Conservation (phyloP, 2,888 invertebrate species). For the Dryobotodes eremita region DNA sequence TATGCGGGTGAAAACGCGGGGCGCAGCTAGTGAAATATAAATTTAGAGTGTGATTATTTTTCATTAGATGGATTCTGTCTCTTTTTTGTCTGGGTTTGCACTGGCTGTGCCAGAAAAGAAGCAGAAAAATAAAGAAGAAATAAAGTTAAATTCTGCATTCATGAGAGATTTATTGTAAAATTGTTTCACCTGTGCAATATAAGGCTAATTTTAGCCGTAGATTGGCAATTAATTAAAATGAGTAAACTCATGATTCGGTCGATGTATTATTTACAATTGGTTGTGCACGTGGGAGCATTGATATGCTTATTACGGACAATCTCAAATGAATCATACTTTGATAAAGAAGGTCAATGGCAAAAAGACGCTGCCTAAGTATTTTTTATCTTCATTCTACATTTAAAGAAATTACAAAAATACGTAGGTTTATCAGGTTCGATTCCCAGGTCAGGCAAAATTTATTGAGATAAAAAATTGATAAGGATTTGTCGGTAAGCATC, state of each 20-base stretch:
- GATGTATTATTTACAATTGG: not conserved
- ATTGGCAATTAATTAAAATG: not conserved
- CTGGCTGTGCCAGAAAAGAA: too few relatives aligned
- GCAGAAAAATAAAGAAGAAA: not conserved
- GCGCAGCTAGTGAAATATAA: too few relatives aligned
- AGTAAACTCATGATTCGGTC: not conserved
- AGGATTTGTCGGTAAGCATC: too few relatives aligned
- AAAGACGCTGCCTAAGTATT: not conserved
- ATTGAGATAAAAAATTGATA: too few relatives aligned
- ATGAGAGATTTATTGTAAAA: not conserved
- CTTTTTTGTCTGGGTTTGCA: not conserved
- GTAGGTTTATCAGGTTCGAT: too few relatives aligned
- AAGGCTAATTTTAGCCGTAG: not conserved
- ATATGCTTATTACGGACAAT: not conserved
- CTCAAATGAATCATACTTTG: not conserved
- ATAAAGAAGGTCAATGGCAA: constrained; percentile 14
- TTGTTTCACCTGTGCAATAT: not conserved
- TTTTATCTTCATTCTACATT: not conserved
- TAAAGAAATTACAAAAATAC: too few relatives aligned
- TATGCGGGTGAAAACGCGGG: too few relatives aligned
- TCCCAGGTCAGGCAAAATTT: too few relatives aligned
- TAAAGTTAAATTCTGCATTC: not conserved
- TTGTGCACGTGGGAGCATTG: not conserved
- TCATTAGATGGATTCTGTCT: not conserved
- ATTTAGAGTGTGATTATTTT: not conserved